Base-by-base conservation (phyloP, 2,797 vertebrate genomes). In the Sciurus vulgaris region DNA sequence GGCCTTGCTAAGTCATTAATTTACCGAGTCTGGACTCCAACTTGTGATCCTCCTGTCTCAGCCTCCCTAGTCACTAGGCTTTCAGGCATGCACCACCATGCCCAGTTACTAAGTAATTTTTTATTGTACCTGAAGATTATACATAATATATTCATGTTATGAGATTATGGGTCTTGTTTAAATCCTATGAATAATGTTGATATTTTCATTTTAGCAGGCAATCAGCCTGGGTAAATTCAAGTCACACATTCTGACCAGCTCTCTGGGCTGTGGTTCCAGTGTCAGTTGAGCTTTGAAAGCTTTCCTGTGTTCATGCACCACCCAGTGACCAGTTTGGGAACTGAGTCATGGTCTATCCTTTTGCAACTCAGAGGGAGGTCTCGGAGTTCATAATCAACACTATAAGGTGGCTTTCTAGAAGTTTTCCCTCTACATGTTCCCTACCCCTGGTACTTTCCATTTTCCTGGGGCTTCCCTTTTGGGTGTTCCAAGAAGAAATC, bases 121-220 rank as follows among this genome's bases (percentile, higher is more conserved):
- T 83, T 73, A 89, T 67, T 67, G 33, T 72, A 92, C 63, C 51
- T 51, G 69, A 85, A 88, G 30, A 85, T 77, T 69, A 56, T 85
- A 41, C 5, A 38, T 38, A 38, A 38, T 91, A 12, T 44, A 67
- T 54, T 33, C 54, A 49, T 78, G 56, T 56, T 41, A 70, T 49
- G 67, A 28, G 24, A 77, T 78, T 78, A 65, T 61, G 30, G 8
- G 30, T 79, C 35, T 91, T 79, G 9, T 49, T 93, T 86, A 86
- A 78, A 63, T 86, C 69, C 41, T 91, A 44, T 35, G 8, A 38
- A 35, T 33, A 86, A 92, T 59, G 30, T 82, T 86, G 74, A 1
- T 78, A 83, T 22, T 90, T 92, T 74, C 77, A 33, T 81, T 81
- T 94, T 56, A 79, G 28, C 41, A 44, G 24, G 33, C 33, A 72